Evolutionary conservation across 2,113 vertebrate genomes (phyloP).

Genomic region (Oryzias melastigma): DNA sequence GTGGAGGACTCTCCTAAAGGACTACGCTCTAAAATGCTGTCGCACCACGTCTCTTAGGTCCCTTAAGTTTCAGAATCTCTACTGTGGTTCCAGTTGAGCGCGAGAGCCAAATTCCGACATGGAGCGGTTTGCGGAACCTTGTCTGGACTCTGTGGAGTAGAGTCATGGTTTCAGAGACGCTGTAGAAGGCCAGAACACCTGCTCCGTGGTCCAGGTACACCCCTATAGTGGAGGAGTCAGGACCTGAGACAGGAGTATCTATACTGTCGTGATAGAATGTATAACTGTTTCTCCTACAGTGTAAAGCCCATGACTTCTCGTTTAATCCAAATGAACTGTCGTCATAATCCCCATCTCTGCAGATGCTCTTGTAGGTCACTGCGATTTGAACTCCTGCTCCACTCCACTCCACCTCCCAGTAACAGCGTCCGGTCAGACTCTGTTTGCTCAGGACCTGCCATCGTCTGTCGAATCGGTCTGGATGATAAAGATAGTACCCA

Average conservation of each 20-base stretch:
- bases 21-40: too few species aligned
- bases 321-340: background rate
- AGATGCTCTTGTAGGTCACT: background rate
- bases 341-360: background rate
- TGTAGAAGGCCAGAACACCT: background rate
- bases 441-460: background rate
- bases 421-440: background rate
- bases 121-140: background rate
- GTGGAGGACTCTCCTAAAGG: too few species aligned
- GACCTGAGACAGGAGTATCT: background rate
- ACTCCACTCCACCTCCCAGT: background rate
- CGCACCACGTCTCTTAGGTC: too few species aligned
- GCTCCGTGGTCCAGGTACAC: too few species aligned
- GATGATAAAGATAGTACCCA: background rate
- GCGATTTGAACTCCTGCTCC: background rate
- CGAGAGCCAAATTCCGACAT: background rate
- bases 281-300: background rate
- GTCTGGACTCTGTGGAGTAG: background rate
- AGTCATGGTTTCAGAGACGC: background rate
- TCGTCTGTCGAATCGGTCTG: background rate
- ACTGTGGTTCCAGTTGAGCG: background rate
- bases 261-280: background rate
- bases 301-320: background rate
- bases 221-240: too few species aligned
- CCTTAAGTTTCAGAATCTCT: background rate